phyloP scores from a whole-genome alignment of 2,888 invertebrate genomes.

The Pandemis heparana region DNA sequence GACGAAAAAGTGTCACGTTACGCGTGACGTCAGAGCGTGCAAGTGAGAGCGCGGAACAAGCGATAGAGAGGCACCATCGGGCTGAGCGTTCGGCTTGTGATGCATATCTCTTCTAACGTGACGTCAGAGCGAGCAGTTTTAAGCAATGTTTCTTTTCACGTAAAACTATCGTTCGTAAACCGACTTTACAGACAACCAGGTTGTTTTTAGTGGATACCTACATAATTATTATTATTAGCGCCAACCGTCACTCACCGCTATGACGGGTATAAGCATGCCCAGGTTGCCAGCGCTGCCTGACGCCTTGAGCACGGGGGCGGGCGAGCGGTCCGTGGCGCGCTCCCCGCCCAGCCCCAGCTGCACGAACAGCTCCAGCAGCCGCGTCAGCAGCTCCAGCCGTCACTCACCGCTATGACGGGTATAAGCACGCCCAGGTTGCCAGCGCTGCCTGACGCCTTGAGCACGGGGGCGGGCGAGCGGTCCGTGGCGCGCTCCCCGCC shows the following conservation, averaged over 20 bases:
- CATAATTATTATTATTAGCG: too few species aligned
- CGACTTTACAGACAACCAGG: too few species aligned
- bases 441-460: slow-evolving; percentile 97
- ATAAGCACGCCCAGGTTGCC: slow-evolving; percentile 99
- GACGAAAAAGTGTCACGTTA: too few species aligned
- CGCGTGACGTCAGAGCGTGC: too few species aligned
- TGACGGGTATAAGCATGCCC: slow-evolving; percentile 98
- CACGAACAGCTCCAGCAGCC: slow-evolving; percentile 97
- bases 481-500: slow-evolving; percentile 98
- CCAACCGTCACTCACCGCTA: slow-evolving; percentile 94
- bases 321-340: slow-evolving; percentile 96
- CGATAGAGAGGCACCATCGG: too few species aligned
- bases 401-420: slow-evolving; percentile 97
- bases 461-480: slow-evolving; percentile 89
- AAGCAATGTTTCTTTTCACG: too few species aligned
- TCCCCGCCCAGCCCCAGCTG: slow-evolving; percentile 99
- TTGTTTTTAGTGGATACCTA: too few species aligned
- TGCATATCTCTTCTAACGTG: too few species aligned
- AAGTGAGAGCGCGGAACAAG: too few species aligned
- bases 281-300: slow-evolving; percentile 98
- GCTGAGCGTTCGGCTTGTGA: too few species aligned
- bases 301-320: slow-evolving; percentile 90
- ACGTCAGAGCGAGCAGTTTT: too few species aligned
- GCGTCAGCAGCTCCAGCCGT: slow-evolving; percentile 93
- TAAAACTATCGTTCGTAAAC: too few species aligned